Percentiles rank a stretch among this genome's conserved stretches.
Conservation (phyloP, 2,113 vertebrate species). For the Cinclus mexicanus region DNA sequence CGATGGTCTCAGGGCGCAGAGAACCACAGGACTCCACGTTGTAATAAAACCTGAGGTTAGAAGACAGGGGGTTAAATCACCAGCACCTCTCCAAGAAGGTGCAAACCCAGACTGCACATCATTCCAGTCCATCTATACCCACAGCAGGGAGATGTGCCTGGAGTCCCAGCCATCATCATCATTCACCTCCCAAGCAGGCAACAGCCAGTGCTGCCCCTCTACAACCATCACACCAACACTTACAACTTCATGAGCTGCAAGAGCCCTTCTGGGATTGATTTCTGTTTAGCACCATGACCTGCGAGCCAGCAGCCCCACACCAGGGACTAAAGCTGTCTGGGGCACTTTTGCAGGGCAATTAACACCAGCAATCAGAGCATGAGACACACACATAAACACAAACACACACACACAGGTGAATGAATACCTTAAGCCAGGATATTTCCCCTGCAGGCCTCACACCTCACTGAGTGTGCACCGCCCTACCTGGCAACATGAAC, state of each 20-base stretch:
- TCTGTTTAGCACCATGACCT: neutral
- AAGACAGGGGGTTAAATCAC: neutral
- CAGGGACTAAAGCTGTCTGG: neutral
- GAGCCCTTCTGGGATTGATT: neutral
- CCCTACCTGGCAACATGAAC: neutral
- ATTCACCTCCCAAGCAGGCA: neutral
- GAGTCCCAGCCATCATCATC: neutral
- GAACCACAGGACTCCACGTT: conserved; percentile 97
- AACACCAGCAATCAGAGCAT: neutral
- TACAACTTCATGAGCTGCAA: neutral
- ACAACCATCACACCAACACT: neutral
- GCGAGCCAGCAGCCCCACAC: rapidly evolving
- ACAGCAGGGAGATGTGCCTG: neutral
- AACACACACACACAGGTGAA: neutral
- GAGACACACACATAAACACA: neutral
- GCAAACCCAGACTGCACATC: neutral
- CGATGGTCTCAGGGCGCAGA: conserved; percentile 93
- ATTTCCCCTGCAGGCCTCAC: neutral
- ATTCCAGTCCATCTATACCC: neutral
- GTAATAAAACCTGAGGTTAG: conserved; percentile 89
- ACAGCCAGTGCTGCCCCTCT: neutral
- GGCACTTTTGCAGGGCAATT: neutral
- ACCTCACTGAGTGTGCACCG: neutral
- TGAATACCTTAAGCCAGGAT: neutral
- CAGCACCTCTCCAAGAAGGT: neutral